Evolutionary conservation across 2,113 vertebrate genomes (phyloP), one percentile per base, ranked within the genome.

Genomic region (Charina bottae): DNA sequence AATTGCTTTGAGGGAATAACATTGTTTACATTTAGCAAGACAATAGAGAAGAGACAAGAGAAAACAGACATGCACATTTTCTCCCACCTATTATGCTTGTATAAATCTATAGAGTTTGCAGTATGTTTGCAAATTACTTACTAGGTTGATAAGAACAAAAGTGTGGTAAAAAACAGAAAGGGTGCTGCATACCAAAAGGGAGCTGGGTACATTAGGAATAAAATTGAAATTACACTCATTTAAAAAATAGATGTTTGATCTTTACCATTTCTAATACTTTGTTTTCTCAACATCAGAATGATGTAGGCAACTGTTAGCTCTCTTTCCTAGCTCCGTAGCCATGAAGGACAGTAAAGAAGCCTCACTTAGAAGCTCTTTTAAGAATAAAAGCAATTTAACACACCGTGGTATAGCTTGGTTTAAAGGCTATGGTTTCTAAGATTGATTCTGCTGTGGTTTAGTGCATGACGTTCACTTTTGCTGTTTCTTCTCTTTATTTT

Each of bases 1-100:
- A 87, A 85, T 93, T 64, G 11, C 17, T n/a, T 60, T 88, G 72
- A 42, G 90, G 90, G 86, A 62, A 49, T 64, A 58, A 49, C 68
- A 49, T 56, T n/a, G 13, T 49, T 91, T 91, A 49, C 84, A 84
- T 83, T 58, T 49, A 88, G 68, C 6, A 24, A 33, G 46, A 42
- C 9, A 24, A 15, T 72, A 21, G 53, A 87, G 42, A 37, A 26
- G 23, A n/a, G 5, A 9, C 19, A 5, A 33, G 64, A 68, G 12
- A 68, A 72, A 72, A 72, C 13, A 33, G 64, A 72, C 13, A 33
- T 33, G 15, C 15, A 72, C n/a, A 72, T 72, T 72, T n/a, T 33
- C 68, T 49, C 68, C n/a, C n/a, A 72, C 15, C 5, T 72, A 72
- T 72, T 33, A 72, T 72, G 2, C n/a, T 72, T 72, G n/a, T 19